phyloP scores from a whole-genome alignment of 2,113 vertebrate genomes.

The Zootoca vivipara region DNA sequence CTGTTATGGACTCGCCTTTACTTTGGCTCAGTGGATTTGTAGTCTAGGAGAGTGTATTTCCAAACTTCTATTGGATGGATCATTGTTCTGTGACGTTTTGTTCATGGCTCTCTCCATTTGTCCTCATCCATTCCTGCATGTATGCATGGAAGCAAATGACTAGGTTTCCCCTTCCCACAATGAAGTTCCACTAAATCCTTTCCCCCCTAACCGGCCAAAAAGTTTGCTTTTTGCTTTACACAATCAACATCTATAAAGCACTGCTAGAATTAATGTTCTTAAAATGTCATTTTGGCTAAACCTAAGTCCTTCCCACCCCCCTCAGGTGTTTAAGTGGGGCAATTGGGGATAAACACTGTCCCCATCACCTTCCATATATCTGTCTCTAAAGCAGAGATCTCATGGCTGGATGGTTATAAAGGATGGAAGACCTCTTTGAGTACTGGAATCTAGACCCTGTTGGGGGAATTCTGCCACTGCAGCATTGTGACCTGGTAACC shows the following conservation, averaged over 20 bases:
- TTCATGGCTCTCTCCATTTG: background rate
- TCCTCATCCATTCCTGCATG: background rate
- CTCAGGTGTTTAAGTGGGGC: too few species aligned
- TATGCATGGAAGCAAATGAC: background rate
- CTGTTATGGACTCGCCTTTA: background rate
- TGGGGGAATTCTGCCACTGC: background rate
- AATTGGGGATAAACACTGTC: background rate
- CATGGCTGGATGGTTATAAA: too few species aligned
- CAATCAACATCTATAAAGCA: background rate
- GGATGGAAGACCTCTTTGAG: background rate
- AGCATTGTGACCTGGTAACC: background rate
- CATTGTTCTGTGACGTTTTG: background rate
- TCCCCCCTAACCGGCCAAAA: background rate
- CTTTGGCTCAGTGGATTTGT: background rate
- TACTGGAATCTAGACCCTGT: too few species aligned
- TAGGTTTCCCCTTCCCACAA: background rate
- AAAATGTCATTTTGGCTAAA: too few species aligned
- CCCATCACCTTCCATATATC: background rate
- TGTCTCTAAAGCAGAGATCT: too few species aligned
- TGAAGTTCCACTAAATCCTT: rapidly evolving
- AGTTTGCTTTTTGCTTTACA: background rate
- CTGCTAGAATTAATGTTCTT: background rate
- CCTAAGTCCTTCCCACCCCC: too few species aligned
- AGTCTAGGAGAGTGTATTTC: conserved; percentile 7
- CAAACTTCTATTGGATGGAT: background rate